Conservation (phyloP, 2,888 invertebrate species). For the Sphaerophoria taeniata region DNA sequence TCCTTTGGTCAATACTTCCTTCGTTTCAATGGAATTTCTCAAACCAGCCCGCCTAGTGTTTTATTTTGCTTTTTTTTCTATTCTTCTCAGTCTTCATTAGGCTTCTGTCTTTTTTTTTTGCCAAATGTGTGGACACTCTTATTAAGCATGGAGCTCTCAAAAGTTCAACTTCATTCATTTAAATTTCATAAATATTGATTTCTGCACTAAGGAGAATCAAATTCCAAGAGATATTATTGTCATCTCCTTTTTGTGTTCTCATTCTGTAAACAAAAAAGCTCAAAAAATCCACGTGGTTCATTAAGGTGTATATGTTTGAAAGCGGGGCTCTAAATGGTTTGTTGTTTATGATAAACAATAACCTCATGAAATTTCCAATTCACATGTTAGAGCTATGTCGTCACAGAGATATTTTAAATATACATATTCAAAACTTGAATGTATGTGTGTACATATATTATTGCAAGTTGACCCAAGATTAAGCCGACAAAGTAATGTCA, state of each 20-base stretch:
- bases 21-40: constrained; percentile 35
- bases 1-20: constrained; percentile 66
- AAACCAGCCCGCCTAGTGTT: constrained; percentile 18
- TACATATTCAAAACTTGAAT: not conserved
- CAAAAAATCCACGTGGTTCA: constrained; percentile 61
- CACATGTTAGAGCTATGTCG: not conserved
- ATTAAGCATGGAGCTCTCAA: constrained; percentile 40
- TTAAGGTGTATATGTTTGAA: not conserved
- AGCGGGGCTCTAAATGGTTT: constrained; percentile 34
- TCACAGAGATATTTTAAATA: not conserved
- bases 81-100: constrained; percentile 11
- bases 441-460: not conserved
- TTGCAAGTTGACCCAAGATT: not conserved
- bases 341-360: constrained; percentile 40
- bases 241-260: constrained; percentile 8
- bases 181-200: constrained; percentile 71
- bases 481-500: not conserved
- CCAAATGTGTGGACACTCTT: constrained; percentile 24
- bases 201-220: constrained; percentile 34
- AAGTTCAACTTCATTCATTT: constrained; percentile 71
- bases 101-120: not conserved
- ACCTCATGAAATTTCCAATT: not conserved
- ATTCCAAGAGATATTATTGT: constrained; percentile 41
- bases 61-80: not conserved
- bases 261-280: constrained; percentile 57